These are phyloP conservation scores for Trematocara marginatum DNA, from an alignment of 2,113 vertebrate genomes.

Conservation along the genomic window DNA sequence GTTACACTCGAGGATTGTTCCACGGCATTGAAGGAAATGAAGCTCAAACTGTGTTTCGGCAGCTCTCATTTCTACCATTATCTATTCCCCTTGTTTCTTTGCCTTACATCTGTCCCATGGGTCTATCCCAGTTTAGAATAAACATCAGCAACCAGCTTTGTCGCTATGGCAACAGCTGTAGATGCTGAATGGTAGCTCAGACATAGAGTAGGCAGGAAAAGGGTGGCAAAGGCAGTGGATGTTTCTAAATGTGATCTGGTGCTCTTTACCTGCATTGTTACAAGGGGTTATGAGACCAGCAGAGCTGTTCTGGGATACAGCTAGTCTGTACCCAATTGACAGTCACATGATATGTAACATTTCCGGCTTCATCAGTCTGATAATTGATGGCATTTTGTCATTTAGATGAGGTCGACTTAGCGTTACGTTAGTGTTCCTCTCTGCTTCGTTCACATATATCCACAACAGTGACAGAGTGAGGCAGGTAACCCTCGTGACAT, in stretches of 20 bases:
- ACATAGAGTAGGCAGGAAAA: neutral
- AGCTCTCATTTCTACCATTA: neutral
- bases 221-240: neutral
- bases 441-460: neutral
- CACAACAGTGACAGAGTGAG: neutral
- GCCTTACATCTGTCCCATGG: slow-evolving; percentile 48
- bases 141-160: slow-evolving; percentile 60
- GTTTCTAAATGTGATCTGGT: neutral
- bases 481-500: neutral
- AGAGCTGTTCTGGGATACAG: neutral
- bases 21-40: neutral
- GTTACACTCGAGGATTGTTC: neutral
- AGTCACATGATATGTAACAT: neutral
- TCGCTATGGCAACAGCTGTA: slow-evolving; percentile 70
- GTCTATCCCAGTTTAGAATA: slow-evolving; percentile 66
- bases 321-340: neutral
- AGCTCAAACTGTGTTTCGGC: neutral
- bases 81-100: slow-evolving; percentile 13
- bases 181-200: slow-evolving; percentile 16
- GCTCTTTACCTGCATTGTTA: neutral
- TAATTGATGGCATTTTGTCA: neutral
- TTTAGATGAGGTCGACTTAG: neutral
- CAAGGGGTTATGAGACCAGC: neutral
- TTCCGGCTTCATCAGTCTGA: neutral
- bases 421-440: neutral